These are phyloP conservation scores for Siphlonurus alternatus DNA, from an alignment of 2,888 invertebrate species.

Conservation along the genomic window DNA sequence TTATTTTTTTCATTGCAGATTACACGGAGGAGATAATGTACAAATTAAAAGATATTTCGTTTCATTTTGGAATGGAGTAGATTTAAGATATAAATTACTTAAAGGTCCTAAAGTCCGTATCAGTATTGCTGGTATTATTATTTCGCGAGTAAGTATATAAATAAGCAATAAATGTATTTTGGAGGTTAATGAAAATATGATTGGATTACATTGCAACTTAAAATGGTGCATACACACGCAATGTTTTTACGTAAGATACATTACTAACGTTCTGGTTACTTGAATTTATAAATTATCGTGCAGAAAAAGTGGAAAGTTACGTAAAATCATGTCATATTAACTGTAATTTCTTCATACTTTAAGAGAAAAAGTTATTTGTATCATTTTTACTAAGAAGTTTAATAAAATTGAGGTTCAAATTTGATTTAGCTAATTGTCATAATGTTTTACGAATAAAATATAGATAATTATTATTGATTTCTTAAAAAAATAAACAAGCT, in stretches of 20 bases:
- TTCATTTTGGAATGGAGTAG: slow-evolving; percentile 92
- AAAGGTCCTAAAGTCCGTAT: slow-evolving; percentile 85
- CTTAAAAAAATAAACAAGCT: too few relatives aligned
- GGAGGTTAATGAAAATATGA: neutral
- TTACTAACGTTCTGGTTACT: too few relatives aligned
- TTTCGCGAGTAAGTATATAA: slow-evolving; percentile 61
- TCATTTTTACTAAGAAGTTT: too few relatives aligned
- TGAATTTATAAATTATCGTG: too few relatives aligned
- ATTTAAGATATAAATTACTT: slow-evolving; percentile 76
- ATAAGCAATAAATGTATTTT: neutral
- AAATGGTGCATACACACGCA: neutral
- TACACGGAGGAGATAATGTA: slow-evolving; percentile 59
- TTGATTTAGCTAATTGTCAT: too few relatives aligned
- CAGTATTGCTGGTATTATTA: slow-evolving; percentile 89
- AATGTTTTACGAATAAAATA: too few relatives aligned
- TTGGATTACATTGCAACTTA: neutral
- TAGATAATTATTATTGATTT: too few relatives aligned
- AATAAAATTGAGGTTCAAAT: too few relatives aligned
- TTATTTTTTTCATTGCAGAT: slow-evolving; percentile 27
- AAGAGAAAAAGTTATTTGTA: too few relatives aligned
- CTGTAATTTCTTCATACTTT: too few relatives aligned
- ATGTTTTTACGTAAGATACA: neutral
- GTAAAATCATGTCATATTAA: too few relatives aligned
- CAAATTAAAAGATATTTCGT: slow-evolving; percentile 88
- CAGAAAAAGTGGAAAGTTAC: too few relatives aligned